phyloP scores from a whole-genome alignment of 2,888 invertebrate genomes.

The Eilema sororculum region DNA sequence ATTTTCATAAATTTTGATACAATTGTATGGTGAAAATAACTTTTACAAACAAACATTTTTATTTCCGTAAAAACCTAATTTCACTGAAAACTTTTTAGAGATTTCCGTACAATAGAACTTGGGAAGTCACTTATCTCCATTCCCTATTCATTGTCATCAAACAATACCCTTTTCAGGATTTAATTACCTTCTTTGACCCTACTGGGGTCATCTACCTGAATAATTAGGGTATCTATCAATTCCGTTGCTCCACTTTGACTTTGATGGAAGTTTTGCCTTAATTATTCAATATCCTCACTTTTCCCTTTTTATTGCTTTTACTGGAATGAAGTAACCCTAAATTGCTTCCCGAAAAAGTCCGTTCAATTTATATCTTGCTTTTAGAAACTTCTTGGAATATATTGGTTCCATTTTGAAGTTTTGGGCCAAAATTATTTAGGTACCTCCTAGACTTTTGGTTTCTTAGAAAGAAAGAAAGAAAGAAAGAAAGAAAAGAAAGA shows the following conservation, averaged over 20 bases:
- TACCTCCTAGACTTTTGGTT: neutral
- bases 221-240: constrained; percentile 15
- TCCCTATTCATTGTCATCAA: constrained; percentile 11
- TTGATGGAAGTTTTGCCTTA: constrained; percentile 24
- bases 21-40: neutral
- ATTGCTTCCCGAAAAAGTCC: constrained; percentile 7
- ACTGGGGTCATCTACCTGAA: constrained; percentile 13
- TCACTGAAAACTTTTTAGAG: neutral
- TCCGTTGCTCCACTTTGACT: constrained; percentile 22
- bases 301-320: constrained; percentile 31
- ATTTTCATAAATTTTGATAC: neutral
- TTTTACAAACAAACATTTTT: neutral
- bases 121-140: neutral
- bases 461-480: too few relatives aligned
- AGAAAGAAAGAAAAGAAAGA: too few relatives aligned
- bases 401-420: neutral
- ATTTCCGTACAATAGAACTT: neutral
- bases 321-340: constrained; percentile 17
- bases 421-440: too few relatives aligned
- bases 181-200: constrained; percentile 9
- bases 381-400: neutral
- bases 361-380: neutral
- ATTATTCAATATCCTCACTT: constrained; percentile 31
- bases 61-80: neutral
- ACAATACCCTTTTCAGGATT: constrained; percentile 18